These are phyloP conservation scores for Penelope pileata DNA, from an alignment of 2,113 vertebrate species.

Conservation along the genomic window DNA sequence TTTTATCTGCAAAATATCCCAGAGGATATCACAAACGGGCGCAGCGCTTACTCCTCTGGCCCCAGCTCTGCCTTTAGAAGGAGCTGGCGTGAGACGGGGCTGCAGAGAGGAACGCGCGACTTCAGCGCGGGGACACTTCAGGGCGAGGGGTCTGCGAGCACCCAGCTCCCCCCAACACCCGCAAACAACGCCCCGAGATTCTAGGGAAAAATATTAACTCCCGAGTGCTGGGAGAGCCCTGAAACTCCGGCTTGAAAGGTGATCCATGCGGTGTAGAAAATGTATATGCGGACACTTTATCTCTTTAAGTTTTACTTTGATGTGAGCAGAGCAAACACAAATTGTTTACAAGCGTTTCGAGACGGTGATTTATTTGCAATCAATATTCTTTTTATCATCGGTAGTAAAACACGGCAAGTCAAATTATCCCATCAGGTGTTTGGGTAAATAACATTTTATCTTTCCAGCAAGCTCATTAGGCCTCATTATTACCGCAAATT, in stretches of 20 bases:
- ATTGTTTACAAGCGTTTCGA: slow-evolving; percentile 70
- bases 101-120: not conserved
- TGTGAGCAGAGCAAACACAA: slow-evolving; percentile 53
- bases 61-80: slow-evolving; percentile 38
- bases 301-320: slow-evolving; percentile 76
- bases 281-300: slow-evolving; percentile 35
- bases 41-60: not conserved
- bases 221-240: not conserved
- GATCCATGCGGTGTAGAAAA: not conserved
- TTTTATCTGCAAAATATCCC: not conserved
- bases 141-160: not conserved
- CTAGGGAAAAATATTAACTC: slow-evolving; percentile 70
- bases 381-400: slow-evolving; percentile 85
- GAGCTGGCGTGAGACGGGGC: not conserved
- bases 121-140: not conserved
- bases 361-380: slow-evolving; percentile 82
- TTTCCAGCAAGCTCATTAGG: slow-evolving; percentile 80
- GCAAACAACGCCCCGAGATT: not conserved
- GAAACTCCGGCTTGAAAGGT: not conserved
- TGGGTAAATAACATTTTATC: slow-evolving; percentile 83
- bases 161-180: not conserved
- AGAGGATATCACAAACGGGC: not conserved
- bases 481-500: slow-evolving; percentile 77
- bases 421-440: slow-evolving; percentile 83
- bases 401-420: slow-evolving; percentile 82